Percentiles rank a stretch among this genome's conserved stretches.
phyloP scores from a whole-genome alignment of 2,888 invertebrate genomes.

The Ichneumoninae sp. region DNA sequence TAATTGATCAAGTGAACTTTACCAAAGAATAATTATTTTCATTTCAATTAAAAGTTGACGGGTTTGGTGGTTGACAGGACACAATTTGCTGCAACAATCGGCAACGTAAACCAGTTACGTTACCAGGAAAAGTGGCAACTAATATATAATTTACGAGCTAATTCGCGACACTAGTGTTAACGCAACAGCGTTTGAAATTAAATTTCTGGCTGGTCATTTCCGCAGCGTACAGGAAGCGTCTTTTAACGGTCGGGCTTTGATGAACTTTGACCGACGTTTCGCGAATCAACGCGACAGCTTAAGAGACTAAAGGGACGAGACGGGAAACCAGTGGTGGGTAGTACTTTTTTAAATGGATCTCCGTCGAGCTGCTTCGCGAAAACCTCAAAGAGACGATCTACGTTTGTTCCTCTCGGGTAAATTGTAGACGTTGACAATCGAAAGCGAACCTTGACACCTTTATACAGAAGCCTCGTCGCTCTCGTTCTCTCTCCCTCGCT shows the following conservation, averaged over 20 bases:
- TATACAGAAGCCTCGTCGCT: slow-evolving; percentile 56
- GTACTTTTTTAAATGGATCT: slow-evolving; percentile 14
- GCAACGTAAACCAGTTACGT: neutral
- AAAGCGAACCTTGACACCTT: slow-evolving; percentile 81
- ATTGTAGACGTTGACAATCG: slow-evolving; percentile 77
- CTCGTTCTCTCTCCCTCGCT: neutral
- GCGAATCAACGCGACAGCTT: slow-evolving; percentile 14
- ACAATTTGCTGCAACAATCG: neutral
- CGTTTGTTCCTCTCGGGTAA: slow-evolving; percentile 66
- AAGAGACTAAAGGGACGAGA: slow-evolving; percentile 18
- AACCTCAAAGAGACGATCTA: slow-evolving; percentile 61
- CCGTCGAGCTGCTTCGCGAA: slow-evolving; percentile 15
- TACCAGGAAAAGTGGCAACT: neutral
- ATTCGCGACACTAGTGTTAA: neutral
- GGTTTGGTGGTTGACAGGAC: neutral
- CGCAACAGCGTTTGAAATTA: neutral
- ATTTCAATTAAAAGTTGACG: neutral
- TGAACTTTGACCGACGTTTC: slow-evolving; percentile 8
- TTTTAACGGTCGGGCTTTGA: slow-evolving; percentile 1
- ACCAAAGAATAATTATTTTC: neutral
- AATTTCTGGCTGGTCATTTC: neutral
- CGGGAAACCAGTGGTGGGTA: slow-evolving; percentile 5
- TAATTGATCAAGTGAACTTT: too few relatives aligned
- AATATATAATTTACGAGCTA: neutral
- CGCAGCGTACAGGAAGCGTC: neutral